Evolutionary conservation across 2,113 vertebrate genomes (phyloP), one percentile per base, ranked within the genome.

Genomic region (Pelecanus crispus): DNA sequence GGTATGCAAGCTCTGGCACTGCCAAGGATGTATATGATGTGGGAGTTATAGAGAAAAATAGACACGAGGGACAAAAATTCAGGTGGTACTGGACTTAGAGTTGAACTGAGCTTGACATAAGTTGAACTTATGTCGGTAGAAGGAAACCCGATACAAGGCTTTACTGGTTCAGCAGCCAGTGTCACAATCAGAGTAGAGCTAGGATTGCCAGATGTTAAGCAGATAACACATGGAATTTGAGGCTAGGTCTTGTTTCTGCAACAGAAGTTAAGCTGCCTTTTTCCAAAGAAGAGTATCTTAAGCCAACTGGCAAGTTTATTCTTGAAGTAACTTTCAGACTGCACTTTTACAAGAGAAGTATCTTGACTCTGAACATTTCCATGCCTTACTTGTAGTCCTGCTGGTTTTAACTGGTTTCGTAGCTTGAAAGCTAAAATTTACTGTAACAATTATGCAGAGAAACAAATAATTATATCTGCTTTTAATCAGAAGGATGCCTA

Each of bases 231-330:
- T 84, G 87, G 90, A 81, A 82, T 95, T 56, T 88, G 75, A 90
- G 78, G 81, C 32, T 75, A 49, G 36, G 34, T 81, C 72, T 89
- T 92, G 49, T 77, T 97, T 96, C 87, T 94, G 63, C 75, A 93
- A 68, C 73, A 92, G 81, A 91, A 96, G 67, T 68, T 90, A 77
- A 91, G 71, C 62, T 91, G 31, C 70, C 55, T 85, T 82, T 86
- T 96, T 92, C 72, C 75, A 55, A 26, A 58, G 40, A 67, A 73
- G 25, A 95, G 49, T 83, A 24, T 79, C 13, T 86, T 79, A 80
- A 87, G 49, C 78, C 78, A 90, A 55, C 61, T 89, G 78, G 70
- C 81, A 82, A 65, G 34, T n/a, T 81, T 85, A 52, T 79, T 90
- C 45, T 56, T 85, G 59, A 91, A 55, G 32, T 83, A 62, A 59